Evolutionary conservation across 1,140 invertebrate species (phyloP).

Genomic region (Drosophila mojavensis): DNA sequence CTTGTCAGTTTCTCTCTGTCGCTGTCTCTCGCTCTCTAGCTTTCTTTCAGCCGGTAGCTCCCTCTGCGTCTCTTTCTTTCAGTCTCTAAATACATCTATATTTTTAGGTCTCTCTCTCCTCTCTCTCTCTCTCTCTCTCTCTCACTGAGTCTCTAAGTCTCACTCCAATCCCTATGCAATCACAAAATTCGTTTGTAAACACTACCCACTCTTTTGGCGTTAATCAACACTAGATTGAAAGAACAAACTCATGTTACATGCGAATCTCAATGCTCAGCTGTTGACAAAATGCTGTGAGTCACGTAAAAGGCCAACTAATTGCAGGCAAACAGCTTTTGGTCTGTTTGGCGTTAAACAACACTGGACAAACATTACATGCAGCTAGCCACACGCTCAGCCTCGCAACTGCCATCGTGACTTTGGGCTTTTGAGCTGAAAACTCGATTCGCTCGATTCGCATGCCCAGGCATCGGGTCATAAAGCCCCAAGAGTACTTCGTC

Average conservation of each 20-base stretch:
- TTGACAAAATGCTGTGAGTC: neutral
- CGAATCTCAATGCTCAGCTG: neutral
- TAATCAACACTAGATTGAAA: constrained; percentile 5
- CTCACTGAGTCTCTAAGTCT: no score
- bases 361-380: neutral
- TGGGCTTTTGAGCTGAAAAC: constrained; percentile 1
- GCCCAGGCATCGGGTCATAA: neutral
- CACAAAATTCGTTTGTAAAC: no score
- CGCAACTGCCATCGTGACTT: constrained; percentile 12
- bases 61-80: no score
- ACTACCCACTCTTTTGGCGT: neutral
- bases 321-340: neutral
- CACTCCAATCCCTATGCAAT: no score
- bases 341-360: constrained; percentile 14
- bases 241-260: no score
- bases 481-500: constrained; percentile 1
- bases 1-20: no score
- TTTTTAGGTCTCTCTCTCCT: no score
- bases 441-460: constrained; percentile 1
- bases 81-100: no score
- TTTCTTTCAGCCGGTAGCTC: no score
- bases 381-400: neutral
- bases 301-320: neutral
- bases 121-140: no score
- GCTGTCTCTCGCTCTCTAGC: no score